Evolutionary conservation across 2,888 invertebrate genomes (phyloP).

Genomic region (Ephialtes manifestator): DNA sequence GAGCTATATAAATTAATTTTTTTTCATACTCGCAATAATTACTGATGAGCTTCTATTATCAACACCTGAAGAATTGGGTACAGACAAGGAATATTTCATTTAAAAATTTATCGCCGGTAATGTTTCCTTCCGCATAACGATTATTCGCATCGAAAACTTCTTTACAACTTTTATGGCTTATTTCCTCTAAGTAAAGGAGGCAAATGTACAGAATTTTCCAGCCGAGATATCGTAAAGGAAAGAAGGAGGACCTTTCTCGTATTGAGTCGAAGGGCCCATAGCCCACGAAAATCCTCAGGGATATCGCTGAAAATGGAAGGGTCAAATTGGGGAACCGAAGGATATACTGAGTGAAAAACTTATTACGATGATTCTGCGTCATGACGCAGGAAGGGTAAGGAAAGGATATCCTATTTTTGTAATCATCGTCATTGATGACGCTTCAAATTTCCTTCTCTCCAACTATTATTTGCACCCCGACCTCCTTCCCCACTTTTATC

Average conservation of each 20-base stretch:
- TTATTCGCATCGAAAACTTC: background rate
- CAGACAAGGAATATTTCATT: background rate
- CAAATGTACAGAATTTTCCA: constrained; percentile 56
- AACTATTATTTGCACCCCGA: background rate
- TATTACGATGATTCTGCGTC: no score
- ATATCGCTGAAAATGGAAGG: background rate
- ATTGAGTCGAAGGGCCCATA: constrained; percentile 16
- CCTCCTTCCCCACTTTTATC: background rate
- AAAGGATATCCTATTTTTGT: no score
- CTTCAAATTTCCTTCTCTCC: no score
- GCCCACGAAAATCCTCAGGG: constrained; percentile 24
- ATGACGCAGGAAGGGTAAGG: no score
- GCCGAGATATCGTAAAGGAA: constrained; percentile 54
- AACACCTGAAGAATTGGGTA: background rate
- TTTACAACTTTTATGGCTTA: background rate
- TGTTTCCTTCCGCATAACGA: no score
- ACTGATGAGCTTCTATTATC: constrained; percentile 11
- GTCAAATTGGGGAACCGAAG: constrained; percentile 42
- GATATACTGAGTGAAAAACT: constrained; percentile 1
- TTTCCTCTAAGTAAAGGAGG: background rate
- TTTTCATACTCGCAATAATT: constrained; percentile 2
- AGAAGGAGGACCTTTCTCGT: constrained; percentile 19
- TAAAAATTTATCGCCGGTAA: background rate
- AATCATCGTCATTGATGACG: no score
- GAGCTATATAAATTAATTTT: constrained; percentile 52